Base-by-base conservation (phyloP, 2,113 vertebrate genomes). In the Odobenus rosmarus region DNA sequence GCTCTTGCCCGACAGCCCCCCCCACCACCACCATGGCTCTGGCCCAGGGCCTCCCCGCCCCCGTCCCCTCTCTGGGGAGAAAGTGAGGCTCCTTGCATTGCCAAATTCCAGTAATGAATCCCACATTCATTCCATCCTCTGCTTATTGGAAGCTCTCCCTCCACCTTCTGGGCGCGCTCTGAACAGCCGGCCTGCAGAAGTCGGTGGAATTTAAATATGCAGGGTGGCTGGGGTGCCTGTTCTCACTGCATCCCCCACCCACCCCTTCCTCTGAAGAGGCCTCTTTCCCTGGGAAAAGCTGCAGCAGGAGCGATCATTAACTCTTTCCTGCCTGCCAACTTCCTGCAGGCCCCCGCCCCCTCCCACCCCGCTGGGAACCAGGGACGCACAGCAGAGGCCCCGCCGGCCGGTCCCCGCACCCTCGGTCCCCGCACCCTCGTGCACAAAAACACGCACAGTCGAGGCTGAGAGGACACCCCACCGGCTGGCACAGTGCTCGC, bases 161-260 rank as follows among this genome's bases (percentile, higher is more conserved):
- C 76, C 39, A 12, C 90, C 90, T 79, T 71, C 90, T 18, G 82
- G 86, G 57, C 19, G 3, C 0, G 15, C 64, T 23, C 84, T 3
- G 49, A 88, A 95, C 96, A 95, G 98, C 98, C 98, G 97, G 98
- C 49, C 94, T 9, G 88, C 98, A 98, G 96, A 95, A 82, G 26
- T 53, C 4, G 3, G 46, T 5, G 85, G 81, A 1, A 31, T 36
- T 46, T 46, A 13, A 80, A 55, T 6, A 0, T 0, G 64, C 62
- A 42, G 62, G 39, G 53, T 4, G 62, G 89, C 76, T 28, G 21
- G 28, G 67, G 83, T 9, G 95, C 69, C 88, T 3, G 72, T 15
- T 61, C 72, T 26, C 59, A 21, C 39, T 10, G 42, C 5, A 0
- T 36, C 67, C 94, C 49, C 92, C 64, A 12, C 93, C 95, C 59